Evolutionary conservation across 2,797 vertebrate genomes (phyloP).

Genomic region (Sphenodon punctatus): DNA sequence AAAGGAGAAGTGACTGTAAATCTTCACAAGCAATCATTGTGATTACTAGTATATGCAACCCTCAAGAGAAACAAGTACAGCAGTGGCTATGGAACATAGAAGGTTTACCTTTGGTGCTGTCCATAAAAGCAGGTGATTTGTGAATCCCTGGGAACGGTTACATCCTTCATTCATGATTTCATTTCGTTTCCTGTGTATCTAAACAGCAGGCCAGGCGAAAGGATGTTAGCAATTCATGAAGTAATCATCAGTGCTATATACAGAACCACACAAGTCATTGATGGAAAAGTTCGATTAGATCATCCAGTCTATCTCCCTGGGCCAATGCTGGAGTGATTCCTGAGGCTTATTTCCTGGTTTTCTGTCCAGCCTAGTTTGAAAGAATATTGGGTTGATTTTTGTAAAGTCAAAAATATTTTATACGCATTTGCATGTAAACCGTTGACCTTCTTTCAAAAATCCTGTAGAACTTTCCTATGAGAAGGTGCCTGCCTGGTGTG

Average conservation of each 20-base stretch:
- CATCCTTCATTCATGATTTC: constrained; percentile 14
- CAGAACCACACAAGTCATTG: neutral
- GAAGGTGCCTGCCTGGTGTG: too few relatives aligned
- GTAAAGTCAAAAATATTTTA: too few relatives aligned
- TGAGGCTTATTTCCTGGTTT: neutral
- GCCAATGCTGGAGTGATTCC: neutral
- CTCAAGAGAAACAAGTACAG: neutral
- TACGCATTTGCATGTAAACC: too few relatives aligned
- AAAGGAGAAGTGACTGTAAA: constrained; percentile 2
- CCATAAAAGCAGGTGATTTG: constrained; percentile 7
- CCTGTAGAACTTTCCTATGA: too few relatives aligned
- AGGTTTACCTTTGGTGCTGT: neutral
- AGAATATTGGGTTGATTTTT: too few relatives aligned
- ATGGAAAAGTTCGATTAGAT: neutral
- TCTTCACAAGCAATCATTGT: neutral
- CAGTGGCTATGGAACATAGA: constrained; percentile 12
- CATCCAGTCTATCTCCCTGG: neutral
- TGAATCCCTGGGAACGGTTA: constrained; percentile 8
- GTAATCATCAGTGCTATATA: neutral
- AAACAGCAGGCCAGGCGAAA: neutral
- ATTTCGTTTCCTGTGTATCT: constrained; percentile 16
- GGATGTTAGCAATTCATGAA: neutral
- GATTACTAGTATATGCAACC: neutral
- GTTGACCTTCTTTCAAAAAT: too few relatives aligned
- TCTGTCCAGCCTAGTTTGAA: neutral